Conservation (phyloP, 2,888 invertebrate species). For the Hypomecis punctinalis region DNA sequence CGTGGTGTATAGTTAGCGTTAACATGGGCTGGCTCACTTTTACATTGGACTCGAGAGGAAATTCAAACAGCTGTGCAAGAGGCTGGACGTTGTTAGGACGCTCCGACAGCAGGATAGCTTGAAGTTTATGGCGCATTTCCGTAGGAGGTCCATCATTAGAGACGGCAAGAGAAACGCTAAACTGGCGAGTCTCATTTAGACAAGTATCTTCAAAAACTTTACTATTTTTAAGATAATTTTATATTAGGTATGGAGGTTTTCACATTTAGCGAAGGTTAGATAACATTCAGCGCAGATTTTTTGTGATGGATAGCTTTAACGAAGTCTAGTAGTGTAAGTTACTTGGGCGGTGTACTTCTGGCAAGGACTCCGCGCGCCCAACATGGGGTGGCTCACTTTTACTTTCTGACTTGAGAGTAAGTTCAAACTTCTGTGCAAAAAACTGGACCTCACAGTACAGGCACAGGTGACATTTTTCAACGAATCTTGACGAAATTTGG, state of each 20-base stretch:
- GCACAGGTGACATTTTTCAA: too few relatives aligned
- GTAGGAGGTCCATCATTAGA: constrained; percentile 95
- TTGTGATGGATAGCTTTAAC: too few relatives aligned
- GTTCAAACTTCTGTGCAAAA: constrained; percentile 75
- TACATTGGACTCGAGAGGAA: constrained; percentile 92
- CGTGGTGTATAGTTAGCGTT: too few relatives aligned
- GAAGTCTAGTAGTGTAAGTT: too few relatives aligned
- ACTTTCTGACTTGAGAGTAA: constrained; percentile 92
- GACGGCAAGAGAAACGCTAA: constrained; percentile 90
- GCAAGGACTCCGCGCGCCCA: constrained; percentile 98
- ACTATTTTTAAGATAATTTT: too few relatives aligned
- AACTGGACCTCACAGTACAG: too few relatives aligned
- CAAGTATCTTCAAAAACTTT: too few relatives aligned
- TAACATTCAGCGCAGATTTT: too few relatives aligned
- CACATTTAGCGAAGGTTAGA: too few relatives aligned
- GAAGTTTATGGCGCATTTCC: constrained; percentile 99
- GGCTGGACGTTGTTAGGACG: constrained; percentile 95
- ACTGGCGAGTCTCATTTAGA: constrained; percentile 56
- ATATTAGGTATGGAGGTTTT: too few relatives aligned
- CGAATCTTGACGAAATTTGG: too few relatives aligned
- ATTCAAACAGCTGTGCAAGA: constrained; percentile 75
- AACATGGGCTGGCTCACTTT: constrained; percentile 99
- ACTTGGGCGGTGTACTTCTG: constrained; percentile 99
- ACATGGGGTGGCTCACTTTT: constrained; percentile 99
- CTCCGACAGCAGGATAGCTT: constrained; percentile 99